Percentiles rank a stretch among this genome's conserved stretches.
These are phyloP conservation scores for Dryococelus australis DNA, from an alignment of 2,888 invertebrate species.

Conservation along the genomic window DNA sequence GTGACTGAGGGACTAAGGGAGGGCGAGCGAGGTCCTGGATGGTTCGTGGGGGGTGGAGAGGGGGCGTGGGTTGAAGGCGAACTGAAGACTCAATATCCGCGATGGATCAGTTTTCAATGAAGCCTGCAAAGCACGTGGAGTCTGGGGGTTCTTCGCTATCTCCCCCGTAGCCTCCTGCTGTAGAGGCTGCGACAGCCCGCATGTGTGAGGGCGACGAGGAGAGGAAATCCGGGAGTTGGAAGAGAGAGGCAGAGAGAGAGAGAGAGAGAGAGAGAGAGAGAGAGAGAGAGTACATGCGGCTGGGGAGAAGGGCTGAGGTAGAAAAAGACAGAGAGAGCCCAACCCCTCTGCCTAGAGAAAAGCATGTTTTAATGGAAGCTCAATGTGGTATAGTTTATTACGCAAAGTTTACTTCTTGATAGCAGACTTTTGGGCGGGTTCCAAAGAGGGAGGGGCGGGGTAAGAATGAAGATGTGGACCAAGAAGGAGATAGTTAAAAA, in stretches of 20 bases:
- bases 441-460: background rate
- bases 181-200: background rate
- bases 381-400: conserved; percentile 27
- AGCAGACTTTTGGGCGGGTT: conserved; percentile 17
- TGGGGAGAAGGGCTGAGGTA: background rate
- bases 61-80: too few species aligned
- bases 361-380: conserved; percentile 27
- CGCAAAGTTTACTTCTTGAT: conserved; percentile 29
- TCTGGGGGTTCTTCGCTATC: background rate
- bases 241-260: conserved; percentile 10
- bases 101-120: conserved; percentile 44
- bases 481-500: conserved; percentile 11
- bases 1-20: background rate
- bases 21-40: background rate
- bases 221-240: background rate
- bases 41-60: conserved; percentile 29
- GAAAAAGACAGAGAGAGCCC: background rate
- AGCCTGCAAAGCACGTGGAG: conserved; percentile 30
- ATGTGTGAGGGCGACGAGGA: background rate
- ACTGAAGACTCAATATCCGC: conserved; percentile 42
- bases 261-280: background rate
- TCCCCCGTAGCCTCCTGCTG: too few species aligned
- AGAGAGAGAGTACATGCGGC: background rate
- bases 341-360: background rate
- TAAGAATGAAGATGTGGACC: conserved; percentile 16